A percentile compares a stretch with the other conserved stretches of the same genome.
Conservation (phyloP, 2,888 invertebrate species). For the Stenolophus ochropezus region DNA sequence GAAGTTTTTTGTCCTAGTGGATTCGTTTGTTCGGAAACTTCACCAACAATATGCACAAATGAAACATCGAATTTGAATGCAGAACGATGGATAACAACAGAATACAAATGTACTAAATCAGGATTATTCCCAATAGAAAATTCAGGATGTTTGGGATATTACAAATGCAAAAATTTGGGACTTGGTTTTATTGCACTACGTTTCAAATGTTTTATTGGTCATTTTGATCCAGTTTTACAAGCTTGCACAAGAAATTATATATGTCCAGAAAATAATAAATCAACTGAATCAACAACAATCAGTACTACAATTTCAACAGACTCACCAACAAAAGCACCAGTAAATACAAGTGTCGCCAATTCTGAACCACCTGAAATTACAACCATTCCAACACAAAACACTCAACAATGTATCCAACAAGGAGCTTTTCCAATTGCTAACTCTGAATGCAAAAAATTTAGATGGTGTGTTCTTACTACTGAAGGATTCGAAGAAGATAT, state of each 20-base stretch:
- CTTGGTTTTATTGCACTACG: not conserved
- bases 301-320: not conserved
- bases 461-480: slow-evolving; percentile 33
- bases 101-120: slow-evolving; percentile 1
- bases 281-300: not conserved
- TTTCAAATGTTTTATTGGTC: not conserved
- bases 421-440: slow-evolving; percentile 56
- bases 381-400: slow-evolving; percentile 5
- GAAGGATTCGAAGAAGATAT: slow-evolving; percentile 2
- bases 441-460: slow-evolving; percentile 58
- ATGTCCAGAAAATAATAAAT: not conserved
- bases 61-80: not conserved
- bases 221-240: slow-evolving; percentile 30
- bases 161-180: not conserved
- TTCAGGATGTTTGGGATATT: not conserved
- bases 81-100: not conserved
- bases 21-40: slow-evolving; percentile 31
- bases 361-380: not conserved
- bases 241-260: slow-evolving; percentile 3
- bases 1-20: slow-evolving; percentile 31
- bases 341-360: not conserved
- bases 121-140: slow-evolving; percentile 18
- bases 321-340: not conserved
- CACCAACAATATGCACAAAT: slow-evolving; percentile 20
- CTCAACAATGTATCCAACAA: slow-evolving; percentile 37